phyloP scores from a whole-genome alignment of 1,140 invertebrate species.

The Chironomus striatipennis region DNA sequence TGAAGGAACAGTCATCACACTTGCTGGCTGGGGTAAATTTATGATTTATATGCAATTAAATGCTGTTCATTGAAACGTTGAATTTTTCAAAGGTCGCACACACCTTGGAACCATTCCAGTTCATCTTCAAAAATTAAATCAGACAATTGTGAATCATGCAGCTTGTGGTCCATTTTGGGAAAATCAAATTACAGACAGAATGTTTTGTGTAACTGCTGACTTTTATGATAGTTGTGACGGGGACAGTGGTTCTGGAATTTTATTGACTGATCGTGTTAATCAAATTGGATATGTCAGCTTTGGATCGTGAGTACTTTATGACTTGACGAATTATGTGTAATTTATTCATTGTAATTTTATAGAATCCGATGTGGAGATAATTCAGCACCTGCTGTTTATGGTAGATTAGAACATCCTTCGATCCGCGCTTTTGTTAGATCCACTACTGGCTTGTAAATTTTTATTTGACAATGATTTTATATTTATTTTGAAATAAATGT shows the following conservation, averaged over 20 bases:
- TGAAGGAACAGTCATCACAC: not conserved
- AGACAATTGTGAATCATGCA: not conserved
- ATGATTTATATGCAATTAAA: not conserved
- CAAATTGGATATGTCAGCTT: slow-evolving; percentile 10
- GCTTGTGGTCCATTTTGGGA: not conserved
- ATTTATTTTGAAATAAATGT: too few species aligned
- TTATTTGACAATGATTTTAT: too few species aligned
- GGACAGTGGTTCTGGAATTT: not conserved
- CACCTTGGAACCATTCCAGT: not conserved
- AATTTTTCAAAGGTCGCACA: not conserved
- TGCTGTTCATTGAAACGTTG: not conserved
- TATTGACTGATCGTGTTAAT: not conserved
- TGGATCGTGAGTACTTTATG: not conserved
- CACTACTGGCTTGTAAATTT: too few species aligned
- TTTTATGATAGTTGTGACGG: not conserved
- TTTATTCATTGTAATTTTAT: too few species aligned
- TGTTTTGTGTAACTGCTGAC: not conserved
- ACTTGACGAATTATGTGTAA: too few species aligned
- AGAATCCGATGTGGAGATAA: not conserved
- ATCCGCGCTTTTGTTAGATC: not conserved
- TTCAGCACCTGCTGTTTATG: not conserved
- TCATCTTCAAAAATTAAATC: not conserved
- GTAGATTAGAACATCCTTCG: not conserved
- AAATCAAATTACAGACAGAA: not conserved
- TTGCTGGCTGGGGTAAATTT: slow-evolving; percentile 6